These are phyloP conservation scores for Pangasius krempfi DNA, from an alignment of 2,797 vertebrate species.

Conservation along the genomic window DNA sequence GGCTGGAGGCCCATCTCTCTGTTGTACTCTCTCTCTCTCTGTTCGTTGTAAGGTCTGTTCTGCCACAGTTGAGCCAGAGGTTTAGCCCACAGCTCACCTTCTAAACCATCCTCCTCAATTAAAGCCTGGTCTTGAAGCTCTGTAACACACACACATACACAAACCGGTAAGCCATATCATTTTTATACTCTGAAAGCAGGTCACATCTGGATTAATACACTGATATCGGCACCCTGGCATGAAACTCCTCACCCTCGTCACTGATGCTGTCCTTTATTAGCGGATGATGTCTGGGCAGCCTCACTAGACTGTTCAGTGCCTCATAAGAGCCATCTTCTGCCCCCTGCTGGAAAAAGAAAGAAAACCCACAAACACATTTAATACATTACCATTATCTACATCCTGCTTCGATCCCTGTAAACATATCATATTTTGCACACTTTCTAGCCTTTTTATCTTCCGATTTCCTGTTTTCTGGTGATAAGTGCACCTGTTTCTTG, in stretches of 20 bases:
- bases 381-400: background rate
- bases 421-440: background rate
- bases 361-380: slow-evolving; percentile 2
- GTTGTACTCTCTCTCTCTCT: slow-evolving; percentile 91
- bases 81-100: slow-evolving; percentile 92
- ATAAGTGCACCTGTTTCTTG: background rate
- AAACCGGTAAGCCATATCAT: slow-evolving; percentile 15
- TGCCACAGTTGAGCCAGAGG: slow-evolving; percentile 92
- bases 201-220: background rate
- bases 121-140: slow-evolving; percentile 82
- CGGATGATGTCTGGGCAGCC: slow-evolving; percentile 90
- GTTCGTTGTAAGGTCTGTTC: slow-evolving; percentile 87
- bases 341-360: slow-evolving; percentile 67
- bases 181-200: background rate
- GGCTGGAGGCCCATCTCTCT: slow-evolving; percentile 83
- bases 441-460: background rate
- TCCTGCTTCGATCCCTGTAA: background rate
- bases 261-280: slow-evolving; percentile 89
- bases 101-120: slow-evolving; percentile 81
- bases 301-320: slow-evolving; percentile 82
- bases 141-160: slow-evolving; percentile 59
- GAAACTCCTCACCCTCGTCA: slow-evolving; percentile 82
- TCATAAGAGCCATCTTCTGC: slow-evolving; percentile 72
- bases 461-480: background rate
- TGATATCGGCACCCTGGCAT: background rate